These are phyloP conservation scores for Thereva nobilitata DNA, from an alignment of 2,888 invertebrate species.

Conservation along the genomic window DNA sequence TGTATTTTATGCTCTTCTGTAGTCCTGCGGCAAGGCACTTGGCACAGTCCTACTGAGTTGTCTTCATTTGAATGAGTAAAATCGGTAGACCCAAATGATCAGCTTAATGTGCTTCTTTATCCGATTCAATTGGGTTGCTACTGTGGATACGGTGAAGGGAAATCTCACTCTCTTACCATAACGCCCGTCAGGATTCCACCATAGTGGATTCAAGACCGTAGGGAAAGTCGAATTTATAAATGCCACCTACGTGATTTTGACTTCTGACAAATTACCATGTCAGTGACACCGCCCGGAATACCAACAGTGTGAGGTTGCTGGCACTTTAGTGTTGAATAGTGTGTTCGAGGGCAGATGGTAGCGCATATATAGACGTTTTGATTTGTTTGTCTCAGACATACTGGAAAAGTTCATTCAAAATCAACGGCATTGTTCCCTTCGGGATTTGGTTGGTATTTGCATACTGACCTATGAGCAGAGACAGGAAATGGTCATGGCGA, in stretches of 20 bases:
- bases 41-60: neutral
- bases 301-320: no score
- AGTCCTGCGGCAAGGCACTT: neutral
- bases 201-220: neutral
- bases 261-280: constrained; percentile 27
- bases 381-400: no score
- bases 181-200: no score
- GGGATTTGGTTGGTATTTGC: no score
- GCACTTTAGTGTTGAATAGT: no score
- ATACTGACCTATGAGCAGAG: no score
- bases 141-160: neutral
- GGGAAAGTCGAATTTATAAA: constrained; percentile 16
- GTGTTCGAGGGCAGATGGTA: no score
- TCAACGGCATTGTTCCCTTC: no score
- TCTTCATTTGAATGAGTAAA: constrained; percentile 17
- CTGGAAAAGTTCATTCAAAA: no score
- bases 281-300: constrained; percentile 4
- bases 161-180: no score
- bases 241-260: constrained; percentile 32
- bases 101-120: constrained; percentile 25
- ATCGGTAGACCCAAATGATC: constrained; percentile 29
- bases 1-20: neutral
- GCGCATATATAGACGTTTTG: no score
- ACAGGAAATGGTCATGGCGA: no score
- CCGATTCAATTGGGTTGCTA: constrained; percentile 26